A percentile compares a stretch with the other conserved stretches of the same genome.
Conservation (phyloP, 1,140 invertebrate species). For the Diabrotica virgifera region DNA sequence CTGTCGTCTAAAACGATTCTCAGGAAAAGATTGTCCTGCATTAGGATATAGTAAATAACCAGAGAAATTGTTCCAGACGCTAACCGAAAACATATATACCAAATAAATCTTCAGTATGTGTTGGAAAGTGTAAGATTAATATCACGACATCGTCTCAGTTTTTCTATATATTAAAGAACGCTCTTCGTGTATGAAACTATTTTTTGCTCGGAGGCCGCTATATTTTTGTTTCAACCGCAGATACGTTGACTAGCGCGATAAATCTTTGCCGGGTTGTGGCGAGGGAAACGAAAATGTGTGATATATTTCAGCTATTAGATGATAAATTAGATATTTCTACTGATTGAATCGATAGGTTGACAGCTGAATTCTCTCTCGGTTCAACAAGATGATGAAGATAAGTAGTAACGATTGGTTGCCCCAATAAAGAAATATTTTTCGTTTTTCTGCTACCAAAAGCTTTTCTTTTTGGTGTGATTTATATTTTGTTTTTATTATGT, state of each 20-base stretch:
- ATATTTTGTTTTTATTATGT: neutral
- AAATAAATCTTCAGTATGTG: conserved; percentile 1
- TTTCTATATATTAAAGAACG: conserved; percentile 1
- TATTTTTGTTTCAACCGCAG: conserved; percentile 2
- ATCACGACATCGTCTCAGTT: neutral
- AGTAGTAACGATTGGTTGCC: neutral
- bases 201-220: neutral
- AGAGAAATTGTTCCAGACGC: neutral
- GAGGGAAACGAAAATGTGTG: conserved; percentile 2
- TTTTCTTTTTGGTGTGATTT: neutral
- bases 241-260: neutral
- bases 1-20: too few relatives aligned
- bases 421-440: conserved; percentile 3
- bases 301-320: conserved; percentile 3
- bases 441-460: neutral
- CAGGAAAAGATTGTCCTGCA: too few relatives aligned
- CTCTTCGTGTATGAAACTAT: conserved; percentile 2
- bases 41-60: neutral
- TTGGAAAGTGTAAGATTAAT: conserved; percentile 3
- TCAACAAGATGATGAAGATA: conserved; percentile 2
- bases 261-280: neutral
- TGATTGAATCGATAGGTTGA: neutral
- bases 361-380: neutral
- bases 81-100: neutral
- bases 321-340: conserved; percentile 3